A percentile compares a stretch with the other conserved stretches of the same genome.
These are phyloP conservation scores for Ichneumon xanthorius DNA, from an alignment of 2,888 invertebrate species.

Conservation along the genomic window DNA sequence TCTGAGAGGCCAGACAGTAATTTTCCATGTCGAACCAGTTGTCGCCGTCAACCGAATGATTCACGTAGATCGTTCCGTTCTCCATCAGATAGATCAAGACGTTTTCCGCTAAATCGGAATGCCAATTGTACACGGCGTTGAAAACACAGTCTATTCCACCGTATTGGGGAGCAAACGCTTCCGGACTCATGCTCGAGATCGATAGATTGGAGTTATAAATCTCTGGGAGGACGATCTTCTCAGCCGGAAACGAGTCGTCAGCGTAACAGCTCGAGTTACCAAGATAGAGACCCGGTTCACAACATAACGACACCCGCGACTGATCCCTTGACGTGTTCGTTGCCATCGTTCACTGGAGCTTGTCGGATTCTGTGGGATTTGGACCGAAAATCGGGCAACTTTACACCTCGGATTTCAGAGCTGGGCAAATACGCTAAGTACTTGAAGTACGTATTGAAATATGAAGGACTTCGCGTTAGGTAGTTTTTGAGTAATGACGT, in stretches of 20 bases:
- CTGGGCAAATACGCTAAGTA: too few relatives aligned
- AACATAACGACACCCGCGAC: background rate
- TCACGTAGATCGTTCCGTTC: background rate
- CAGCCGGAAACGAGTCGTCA: background rate
- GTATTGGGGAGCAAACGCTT: background rate
- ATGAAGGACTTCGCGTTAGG: too few relatives aligned
- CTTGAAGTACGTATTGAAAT: too few relatives aligned
- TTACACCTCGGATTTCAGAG: background rate
- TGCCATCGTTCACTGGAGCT: background rate
- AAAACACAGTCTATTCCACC: background rate
- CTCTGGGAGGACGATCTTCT: background rate
- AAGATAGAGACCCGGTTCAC: background rate
- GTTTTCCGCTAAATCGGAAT: background rate
- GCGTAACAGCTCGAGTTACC: background rate
- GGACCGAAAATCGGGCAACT: background rate
- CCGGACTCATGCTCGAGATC: background rate
- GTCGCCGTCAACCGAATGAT: background rate
- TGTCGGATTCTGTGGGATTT: background rate
- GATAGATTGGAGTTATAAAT: background rate
- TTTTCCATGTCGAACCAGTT: background rate
- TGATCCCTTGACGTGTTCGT: background rate
- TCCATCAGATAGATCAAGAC: background rate
- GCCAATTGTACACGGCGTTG: background rate
- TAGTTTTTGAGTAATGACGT: too few relatives aligned
- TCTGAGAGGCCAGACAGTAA: background rate